Base-by-base conservation (phyloP, 2,888 invertebrate species). In the Lymantria monacha region DNA sequence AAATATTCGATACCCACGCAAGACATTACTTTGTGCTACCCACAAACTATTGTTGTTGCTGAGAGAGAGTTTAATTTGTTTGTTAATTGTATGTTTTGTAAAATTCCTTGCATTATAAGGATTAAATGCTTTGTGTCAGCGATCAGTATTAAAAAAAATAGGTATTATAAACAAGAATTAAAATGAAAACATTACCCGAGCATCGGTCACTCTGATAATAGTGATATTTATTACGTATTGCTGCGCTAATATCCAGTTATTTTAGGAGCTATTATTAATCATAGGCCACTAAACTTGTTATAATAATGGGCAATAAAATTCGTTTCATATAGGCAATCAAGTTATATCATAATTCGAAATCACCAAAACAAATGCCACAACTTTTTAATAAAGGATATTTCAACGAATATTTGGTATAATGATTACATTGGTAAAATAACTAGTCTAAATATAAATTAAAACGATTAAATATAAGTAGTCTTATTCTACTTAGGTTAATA, bases 381-480 rank as follows among this genome's bases (percentile, higher is more conserved):
- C 57, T 63, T 57, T 64, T 64, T 61, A 62, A 61, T 66, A 67
- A 55, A 68, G 55, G 61, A 63, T 67, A 53, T 53, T 58, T 69
- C 62, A 72, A 72, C 66, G 54, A 69, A 66, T 72, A 71, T 74
- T 74, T 75, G 74, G 75, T 75, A 66, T 70, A 58, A 56, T 61
- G 56, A 52, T 58, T 70, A 62, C 50, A 60, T 55, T 59, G 51
- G 37, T 61, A 59, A 50, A 57, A 55, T 55, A 60, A 42, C 53
- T 66, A 64, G 30, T 40, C 58, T 69, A 66, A 42, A 22, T 50
- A 59, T 63, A 67, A 66, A 66, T 69, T 63, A 61, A 63, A 63
- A 55, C 52, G 66, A 56, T 22, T 22, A 22, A 22, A 22, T 33
- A 48, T 50, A 43, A 1, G 38, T 51, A 61, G 30, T 53, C 49